Base-by-base conservation (phyloP, 2,888 invertebrate genomes). In the Tricholauxania praeusta region DNA sequence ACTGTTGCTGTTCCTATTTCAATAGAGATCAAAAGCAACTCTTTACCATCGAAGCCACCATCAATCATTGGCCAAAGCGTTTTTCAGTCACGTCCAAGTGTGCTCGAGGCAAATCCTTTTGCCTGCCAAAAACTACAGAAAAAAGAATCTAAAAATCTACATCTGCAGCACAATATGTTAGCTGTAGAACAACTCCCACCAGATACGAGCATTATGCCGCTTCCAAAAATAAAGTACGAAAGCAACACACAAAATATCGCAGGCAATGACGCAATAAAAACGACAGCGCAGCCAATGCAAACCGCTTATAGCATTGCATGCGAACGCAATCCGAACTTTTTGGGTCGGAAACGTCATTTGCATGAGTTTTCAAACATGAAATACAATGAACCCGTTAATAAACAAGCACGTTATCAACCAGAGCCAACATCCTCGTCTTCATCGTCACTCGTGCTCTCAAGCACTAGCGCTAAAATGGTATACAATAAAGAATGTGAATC, bases 81-180 rank as follows among this genome's bases (percentile, higher is more conserved):
- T 17, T 47, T 60, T 5, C 85, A 85, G 67, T 51, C 75, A 68
- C 80, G 85, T 15, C 85, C 85, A n/a, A 84, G 84, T 72, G 85
- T 84, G 1, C 62, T 84, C 74, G 84, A 84, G 74, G 81, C 82
- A 1, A 85, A 84, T 78, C 85, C 84, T 0, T 83, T 77, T 73
- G 82, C 85, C 47, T 80, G 69, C 70, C 74, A 19, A 65, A 69
- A 53, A n/a, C 52, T 51, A 72, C 74, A 51, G 75, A 77, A 68
- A n/a, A 68, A 68, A 28, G 53, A 59, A 3, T 39, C 10, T 39
- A 39, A 39, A 39, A 15, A 17, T 49, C 22, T 12, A 28, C 17
- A 32, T 8, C 28, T 14, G 7, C 12, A 2, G 8, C 66, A 57
- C 5, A 77, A 78, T n/a, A 39, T 75, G 15, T 60, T 75, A 0